Percentiles rank a stretch among this genome's conserved stretches.
Conservation (phyloP, 2,113 vertebrate genomes). For the Misgurnus anguillicaudatus region DNA sequence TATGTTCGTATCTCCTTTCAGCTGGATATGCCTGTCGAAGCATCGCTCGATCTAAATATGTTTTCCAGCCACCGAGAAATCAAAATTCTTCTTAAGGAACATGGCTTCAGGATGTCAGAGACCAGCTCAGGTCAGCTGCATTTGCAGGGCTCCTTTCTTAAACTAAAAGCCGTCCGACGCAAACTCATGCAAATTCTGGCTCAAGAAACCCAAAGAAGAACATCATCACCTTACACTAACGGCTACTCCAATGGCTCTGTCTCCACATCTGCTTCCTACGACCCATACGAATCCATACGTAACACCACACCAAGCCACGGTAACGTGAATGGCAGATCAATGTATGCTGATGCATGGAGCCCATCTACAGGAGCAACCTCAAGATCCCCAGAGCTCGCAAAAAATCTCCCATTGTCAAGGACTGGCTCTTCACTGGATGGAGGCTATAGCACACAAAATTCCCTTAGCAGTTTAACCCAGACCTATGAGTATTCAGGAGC, state of each 20-base stretch:
- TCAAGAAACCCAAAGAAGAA: not conserved
- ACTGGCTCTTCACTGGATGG: not conserved
- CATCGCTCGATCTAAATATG: slow-evolving; percentile 46
- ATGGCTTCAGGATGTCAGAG: slow-evolving; percentile 47
- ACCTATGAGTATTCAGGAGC: not conserved
- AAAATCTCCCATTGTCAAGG: not conserved
- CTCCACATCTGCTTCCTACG: not conserved
- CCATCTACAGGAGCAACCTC: not conserved
- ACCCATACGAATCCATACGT: slow-evolving; percentile 21
- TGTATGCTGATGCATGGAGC: not conserved
- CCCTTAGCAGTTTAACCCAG: not conserved
- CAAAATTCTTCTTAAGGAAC: slow-evolving; percentile 15
- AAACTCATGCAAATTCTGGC: slow-evolving; percentile 48
- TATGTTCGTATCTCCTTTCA: slow-evolving; percentile 45
- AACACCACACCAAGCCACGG: not conserved
- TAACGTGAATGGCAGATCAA: not conserved
- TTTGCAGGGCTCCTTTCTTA: slow-evolving; percentile 63
- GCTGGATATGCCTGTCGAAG: slow-evolving; percentile 66
- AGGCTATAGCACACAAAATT: not conserved
- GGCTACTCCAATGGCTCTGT: not conserved
- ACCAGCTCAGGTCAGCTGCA: not conserved
- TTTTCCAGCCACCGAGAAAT: slow-evolving; percentile 42
- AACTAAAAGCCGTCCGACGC: slow-evolving; percentile 52
- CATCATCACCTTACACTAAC: not conserved
- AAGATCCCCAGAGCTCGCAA: not conserved